Evolutionary conservation across 2,888 invertebrate genomes (phyloP), one percentile per base, ranked within the genome.

Genomic region (Meliscaeva auricollis): DNA sequence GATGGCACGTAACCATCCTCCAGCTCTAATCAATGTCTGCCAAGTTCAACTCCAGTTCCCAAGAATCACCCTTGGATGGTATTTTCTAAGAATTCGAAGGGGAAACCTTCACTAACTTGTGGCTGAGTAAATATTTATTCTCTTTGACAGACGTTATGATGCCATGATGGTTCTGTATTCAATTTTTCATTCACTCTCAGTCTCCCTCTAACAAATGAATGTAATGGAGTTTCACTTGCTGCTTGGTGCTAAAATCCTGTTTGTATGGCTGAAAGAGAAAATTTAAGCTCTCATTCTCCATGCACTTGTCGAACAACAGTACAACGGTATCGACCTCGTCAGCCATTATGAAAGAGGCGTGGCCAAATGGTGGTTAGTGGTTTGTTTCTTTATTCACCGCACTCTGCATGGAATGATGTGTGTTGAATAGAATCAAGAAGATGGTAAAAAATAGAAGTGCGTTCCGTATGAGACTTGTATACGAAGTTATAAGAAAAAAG

Each of bases 301-400:
- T 38, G 72, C 76, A 56, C 69, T 70, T 50, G 48, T 44, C 20
- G 20, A 8, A 7, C 15, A 46, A 13, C 54, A 17, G 6, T 1
- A 5, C 60, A 44, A 56, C 44, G 26, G 38, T 54, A 32, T 66
- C 68, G 62, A 44, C 62, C 3, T 50, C 11, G 82, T 77, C 82
- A 85, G 85, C 85, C 85, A 85, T 85, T 85, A 69, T 73, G 73
- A 85, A 85, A 77, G 68, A 76, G 85, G 85, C 85, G 85, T 81
- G 81, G 60, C 81, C 22, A 48, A 52, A 30, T 52, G 52, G 68
- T 26, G 26, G 26, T 26, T 26, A 26, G 26, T 62, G 15, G 35
- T 60, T 52, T 80, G 54, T 60, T 20, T 54, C 38, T 68, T 60
- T 81, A 81, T 81, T 76, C 76, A 48, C 80, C 66, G 35, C 46